These are phyloP conservation scores for Onychomys torridus DNA, from an alignment of 2,797 vertebrate genomes.

Conservation along the genomic window DNA sequence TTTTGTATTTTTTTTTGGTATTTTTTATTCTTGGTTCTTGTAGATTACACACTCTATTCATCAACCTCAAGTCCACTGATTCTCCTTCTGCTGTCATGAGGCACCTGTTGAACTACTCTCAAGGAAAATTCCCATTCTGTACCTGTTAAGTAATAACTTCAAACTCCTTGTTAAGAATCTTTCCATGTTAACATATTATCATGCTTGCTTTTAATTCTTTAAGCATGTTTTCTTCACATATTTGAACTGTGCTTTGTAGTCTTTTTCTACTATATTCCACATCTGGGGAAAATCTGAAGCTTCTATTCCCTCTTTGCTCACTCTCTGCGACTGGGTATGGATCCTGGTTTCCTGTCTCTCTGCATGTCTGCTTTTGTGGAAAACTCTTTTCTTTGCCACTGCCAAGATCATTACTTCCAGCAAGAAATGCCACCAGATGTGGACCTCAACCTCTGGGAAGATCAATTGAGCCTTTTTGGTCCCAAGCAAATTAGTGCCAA, in stretches of 20 bases:
- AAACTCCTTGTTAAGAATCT: background rate
- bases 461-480: background rate
- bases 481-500: background rate
- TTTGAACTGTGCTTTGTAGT: slow-evolving; percentile 4
- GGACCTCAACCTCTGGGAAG: background rate
- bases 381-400: background rate
- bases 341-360: background rate
- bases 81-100: background rate
- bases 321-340: background rate
- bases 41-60: background rate
- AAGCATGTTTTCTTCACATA: slow-evolving; percentile 10
- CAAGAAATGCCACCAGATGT: background rate
- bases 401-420: background rate
- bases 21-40: background rate
- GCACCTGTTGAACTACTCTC: background rate
- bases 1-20: background rate
- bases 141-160: background rate
- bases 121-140: background rate
- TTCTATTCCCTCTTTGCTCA: background rate
- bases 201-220: background rate
- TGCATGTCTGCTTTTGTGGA: background rate
- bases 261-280: background rate
- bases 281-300: slow-evolving; percentile 18
- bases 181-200: background rate
- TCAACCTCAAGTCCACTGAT: background rate